Evolutionary conservation across 2,797 vertebrate species (phyloP), one percentile per base, ranked within the genome.

Genomic region (Chelon auratus): DNA sequence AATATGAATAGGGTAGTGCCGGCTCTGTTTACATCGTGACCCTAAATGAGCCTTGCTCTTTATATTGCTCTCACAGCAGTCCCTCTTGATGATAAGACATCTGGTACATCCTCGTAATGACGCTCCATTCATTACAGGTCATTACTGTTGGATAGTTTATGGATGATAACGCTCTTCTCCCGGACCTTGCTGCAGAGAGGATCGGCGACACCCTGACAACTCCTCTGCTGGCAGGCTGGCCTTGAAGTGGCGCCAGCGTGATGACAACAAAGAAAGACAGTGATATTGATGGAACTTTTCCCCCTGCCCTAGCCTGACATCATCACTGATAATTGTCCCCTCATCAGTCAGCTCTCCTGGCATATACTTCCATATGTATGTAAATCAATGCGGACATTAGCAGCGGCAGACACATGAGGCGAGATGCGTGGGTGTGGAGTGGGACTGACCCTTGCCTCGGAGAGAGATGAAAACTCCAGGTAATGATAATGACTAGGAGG

Each of bases 341-440:
- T 75, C 84, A 78, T 87, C 80, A 55, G 58, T 87, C 84, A 78
- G 40, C 77, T 60, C 53, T 39, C 13, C 18, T 81, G 72, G 40
- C 79, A 68, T 13, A 18, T 11, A 53, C 24, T 55, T 78, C 72
- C 62, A 73, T 81, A 72, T 70, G 78, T 66, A 84, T 87, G 77
- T 70, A 89, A 88, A 90, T 91, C 77, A 82, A 22, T 64, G 66
- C 37, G 3, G 75, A 60, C 67, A 77, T 84, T 74, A 52, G 70
- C 4, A 72, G 39, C 8, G 12, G 54, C 39, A 12, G 62, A 66
- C 10, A 40, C 65, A 60, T 59, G 70, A 68, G 56, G 61, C 40
- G 7, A 36, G 62, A 52, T 51, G 63, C 45, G 83, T 59, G 64
- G 68, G 77, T 11, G 57, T 30, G 65, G n/a, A 22, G 66, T 5